Base-by-base conservation (phyloP, 2,888 invertebrate genomes). In the Heliconius ethilla region DNA sequence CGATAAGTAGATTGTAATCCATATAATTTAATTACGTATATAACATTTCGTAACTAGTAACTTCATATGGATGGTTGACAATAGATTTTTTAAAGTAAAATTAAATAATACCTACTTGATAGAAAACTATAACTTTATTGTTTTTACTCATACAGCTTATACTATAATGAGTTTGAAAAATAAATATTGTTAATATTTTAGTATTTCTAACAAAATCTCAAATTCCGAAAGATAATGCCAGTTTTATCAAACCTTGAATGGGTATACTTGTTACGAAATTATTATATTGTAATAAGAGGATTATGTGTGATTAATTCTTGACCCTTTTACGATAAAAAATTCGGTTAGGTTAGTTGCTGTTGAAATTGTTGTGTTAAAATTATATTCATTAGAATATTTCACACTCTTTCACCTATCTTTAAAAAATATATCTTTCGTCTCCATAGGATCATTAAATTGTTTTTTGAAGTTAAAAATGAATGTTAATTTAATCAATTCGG, bases 191-290 rank as follows among this genome's bases (percentile, higher is more conserved):
- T 37, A n/a, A 37, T 37, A 22, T 22, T 2, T 18, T 29, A 33
- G n/a, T 66, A 18, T 29, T 66, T 29, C 3, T 33, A 63, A 25
- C 63, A 66, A 33, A 33, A 66, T 66, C 2, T n/a, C 33, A 33
- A 66, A 37, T 3, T 37, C 3, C 6, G 15, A 37, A 67, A 67
- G 67, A 67, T 67, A 67, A 67, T 67, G 40, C 51, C 63, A 22
- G 40, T 65, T 62, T 76, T 76, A 79, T 79, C 79, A 76, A 79
- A 70, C 79, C 79, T 79, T 79, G 79, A 75, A 66, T 66, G 27
- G 27, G 25, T 40, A 40, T 27, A 7, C 18, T 27, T 75, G 51
- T 79, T 79, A 75, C 67, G 66, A 75, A 79, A 79, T 67, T 66
- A 11, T 72, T 65, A 55, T 74, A 70, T 63, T 66, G 67, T 63